A percentile compares a stretch with the other conserved stretches of the same genome.
phyloP scores from a whole-genome alignment of 1,140 invertebrate species.

The Steinernema khuongi region DNA sequence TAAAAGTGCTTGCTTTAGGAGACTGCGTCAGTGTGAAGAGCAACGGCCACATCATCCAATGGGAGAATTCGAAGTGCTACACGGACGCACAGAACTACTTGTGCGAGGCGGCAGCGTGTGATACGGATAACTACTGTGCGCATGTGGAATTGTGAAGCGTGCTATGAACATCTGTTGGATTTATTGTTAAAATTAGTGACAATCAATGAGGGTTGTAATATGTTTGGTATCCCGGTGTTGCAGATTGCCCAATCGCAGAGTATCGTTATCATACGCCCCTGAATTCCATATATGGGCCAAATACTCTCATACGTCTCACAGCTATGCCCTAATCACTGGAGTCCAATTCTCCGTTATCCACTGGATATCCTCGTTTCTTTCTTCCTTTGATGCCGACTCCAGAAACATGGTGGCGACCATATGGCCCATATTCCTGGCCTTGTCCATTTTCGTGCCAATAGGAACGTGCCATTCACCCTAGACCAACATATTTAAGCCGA shows the following conservation, averaged over 20 bases:
- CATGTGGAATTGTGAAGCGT: too few species aligned
- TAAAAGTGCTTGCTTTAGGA: too few species aligned
- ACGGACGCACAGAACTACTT: background rate
- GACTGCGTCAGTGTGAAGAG: background rate
- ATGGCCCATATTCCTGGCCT: background rate
- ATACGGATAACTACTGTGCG: background rate
- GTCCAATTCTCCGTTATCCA: background rate
- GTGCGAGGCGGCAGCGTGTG: background rate
- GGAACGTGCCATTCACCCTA: background rate
- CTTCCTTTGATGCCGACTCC: background rate
- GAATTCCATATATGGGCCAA: too few species aligned
- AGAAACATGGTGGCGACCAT: background rate
- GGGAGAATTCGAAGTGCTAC: background rate
- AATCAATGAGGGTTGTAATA: too few species aligned
- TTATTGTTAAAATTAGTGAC: too few species aligned
- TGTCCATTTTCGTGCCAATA: background rate
- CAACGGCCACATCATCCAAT: background rate
- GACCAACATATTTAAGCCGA: background rate
- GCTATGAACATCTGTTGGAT: too few species aligned
- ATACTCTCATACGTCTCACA: too few species aligned
- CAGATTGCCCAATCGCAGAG: too few species aligned
- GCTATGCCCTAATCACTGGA: too few species aligned
- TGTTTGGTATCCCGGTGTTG: too few species aligned
- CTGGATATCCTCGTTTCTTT: background rate
- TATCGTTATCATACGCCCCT: too few species aligned